Conservation (phyloP, 2,113 vertebrate genomes). For the Morone saxatilis region DNA sequence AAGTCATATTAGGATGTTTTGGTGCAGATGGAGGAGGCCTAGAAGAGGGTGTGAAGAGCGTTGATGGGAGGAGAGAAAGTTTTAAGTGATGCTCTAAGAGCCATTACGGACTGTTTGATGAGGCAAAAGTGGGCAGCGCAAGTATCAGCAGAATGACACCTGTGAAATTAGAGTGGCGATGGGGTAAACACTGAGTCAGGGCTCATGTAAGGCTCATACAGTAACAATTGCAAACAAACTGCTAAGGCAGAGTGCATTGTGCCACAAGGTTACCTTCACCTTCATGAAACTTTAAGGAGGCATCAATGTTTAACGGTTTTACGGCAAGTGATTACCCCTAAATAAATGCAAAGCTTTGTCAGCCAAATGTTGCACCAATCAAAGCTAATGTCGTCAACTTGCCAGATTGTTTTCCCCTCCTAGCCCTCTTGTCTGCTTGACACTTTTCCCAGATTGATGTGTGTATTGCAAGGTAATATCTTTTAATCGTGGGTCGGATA, state of each 20-base stretch:
- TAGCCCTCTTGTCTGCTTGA: conserved; percentile 62
- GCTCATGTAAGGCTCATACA: conserved; percentile 38
- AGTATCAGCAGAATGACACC: conserved; percentile 24
- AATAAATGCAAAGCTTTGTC: conserved; percentile 69
- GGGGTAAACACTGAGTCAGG: conserved; percentile 25
- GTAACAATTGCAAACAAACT: conserved; percentile 49
- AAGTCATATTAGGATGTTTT: conserved; percentile 31
- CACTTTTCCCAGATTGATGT: conserved; percentile 77
- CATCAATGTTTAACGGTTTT: conserved; percentile 77
- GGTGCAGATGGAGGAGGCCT: conserved; percentile 22
- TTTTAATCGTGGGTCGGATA: conserved; percentile 79
- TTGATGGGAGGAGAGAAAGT: conserved; percentile 40
- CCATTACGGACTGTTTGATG: conserved; percentile 39
- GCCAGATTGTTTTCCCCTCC: conserved; percentile 48
- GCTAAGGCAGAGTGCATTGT: conserved; percentile 24
- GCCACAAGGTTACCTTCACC: conserved; percentile 77
- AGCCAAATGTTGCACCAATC: conserved; percentile 70
- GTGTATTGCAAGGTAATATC: conserved; percentile 74
- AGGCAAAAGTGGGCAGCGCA: neutral
- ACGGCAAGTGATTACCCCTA: conserved; percentile 56
- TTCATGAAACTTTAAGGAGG: conserved; percentile 82
- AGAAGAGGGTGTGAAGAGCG: neutral
- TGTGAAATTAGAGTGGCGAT: conserved; percentile 42
- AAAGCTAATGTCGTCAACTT: conserved; percentile 62
- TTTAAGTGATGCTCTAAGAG: conserved; percentile 41